Evolutionary conservation across 1,140 invertebrate genomes (phyloP).

Genomic region (Procambarus clarkii): DNA sequence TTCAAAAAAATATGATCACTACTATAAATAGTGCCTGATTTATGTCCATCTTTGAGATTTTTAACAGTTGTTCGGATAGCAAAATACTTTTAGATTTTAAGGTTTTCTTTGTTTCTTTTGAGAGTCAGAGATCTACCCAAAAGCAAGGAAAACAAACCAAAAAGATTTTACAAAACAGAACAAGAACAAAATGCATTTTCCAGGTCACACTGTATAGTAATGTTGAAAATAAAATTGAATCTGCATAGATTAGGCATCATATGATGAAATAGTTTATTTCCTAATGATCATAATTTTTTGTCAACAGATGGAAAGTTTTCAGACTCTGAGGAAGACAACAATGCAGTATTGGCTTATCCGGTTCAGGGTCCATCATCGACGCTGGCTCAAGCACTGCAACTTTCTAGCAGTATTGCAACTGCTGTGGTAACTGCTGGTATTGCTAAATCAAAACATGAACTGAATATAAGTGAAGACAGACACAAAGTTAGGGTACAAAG

Average conservation of each 20-base stretch:
- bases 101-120: no score
- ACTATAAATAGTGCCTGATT: no score
- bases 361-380: neutral
- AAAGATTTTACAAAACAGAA: no score
- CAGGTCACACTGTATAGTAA: no score
- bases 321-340: constrained; percentile 17
- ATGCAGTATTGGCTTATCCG: neutral
- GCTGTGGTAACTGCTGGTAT: constrained; percentile 20
- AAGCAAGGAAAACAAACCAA: no score
- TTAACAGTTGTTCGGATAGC: no score
- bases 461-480: neutral
- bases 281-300: neutral
- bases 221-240: neutral
- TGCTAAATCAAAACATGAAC: neutral
- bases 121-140: no score
- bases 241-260: no score
- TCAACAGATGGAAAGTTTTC: constrained; percentile 22
- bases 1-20: no score
- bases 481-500: neutral
- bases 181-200: no score
- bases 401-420: constrained; percentile 9
- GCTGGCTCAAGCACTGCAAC: constrained; percentile 11
- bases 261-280: neutral
- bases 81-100: no score
- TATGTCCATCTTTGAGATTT: no score